phyloP scores from a whole-genome alignment of 1,140 invertebrate species.

The Agrypnia vestita region DNA sequence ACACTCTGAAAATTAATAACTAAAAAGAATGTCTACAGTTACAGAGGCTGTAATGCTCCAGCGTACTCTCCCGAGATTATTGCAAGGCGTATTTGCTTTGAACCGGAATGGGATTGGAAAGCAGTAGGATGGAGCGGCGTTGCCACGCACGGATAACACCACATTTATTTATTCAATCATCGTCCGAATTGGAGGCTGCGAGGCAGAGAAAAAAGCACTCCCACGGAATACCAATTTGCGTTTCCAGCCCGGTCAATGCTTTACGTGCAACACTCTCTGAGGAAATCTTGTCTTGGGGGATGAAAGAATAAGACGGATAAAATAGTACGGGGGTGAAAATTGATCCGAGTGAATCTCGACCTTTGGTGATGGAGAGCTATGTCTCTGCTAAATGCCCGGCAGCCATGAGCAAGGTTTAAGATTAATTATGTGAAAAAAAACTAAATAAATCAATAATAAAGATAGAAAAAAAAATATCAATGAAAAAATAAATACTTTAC shows the following conservation, averaged over 20 bases:
- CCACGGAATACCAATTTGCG: constrained; percentile 55
- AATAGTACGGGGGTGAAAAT: background rate
- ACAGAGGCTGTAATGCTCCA: no score
- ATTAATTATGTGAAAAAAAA: no score
- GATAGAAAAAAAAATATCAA: no score
- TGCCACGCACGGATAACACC: constrained; percentile 38
- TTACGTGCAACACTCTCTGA: constrained; percentile 16
- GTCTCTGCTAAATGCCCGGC: no score
- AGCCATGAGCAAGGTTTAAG: no score
- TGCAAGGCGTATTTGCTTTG: constrained; percentile 51
- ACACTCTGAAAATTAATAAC: no score
- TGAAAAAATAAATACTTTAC: no score
- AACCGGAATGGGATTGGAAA: constrained; percentile 30
- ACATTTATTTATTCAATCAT: constrained; percentile 56
- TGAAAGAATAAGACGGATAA: background rate
- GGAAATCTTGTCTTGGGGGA: constrained; percentile 8
- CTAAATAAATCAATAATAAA: no score
- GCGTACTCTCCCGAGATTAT: constrained; percentile 1
- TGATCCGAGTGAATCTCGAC: background rate
- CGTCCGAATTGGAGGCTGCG: constrained; percentile 27
- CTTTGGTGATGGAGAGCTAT: no score
- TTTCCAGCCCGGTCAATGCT: constrained; percentile 27
- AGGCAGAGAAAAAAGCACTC: constrained; percentile 27
- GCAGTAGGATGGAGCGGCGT: background rate
- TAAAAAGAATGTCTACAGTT: no score